Conservation (phyloP, 1,140 invertebrate genomes). For the Solenopsis fugax region DNA sequence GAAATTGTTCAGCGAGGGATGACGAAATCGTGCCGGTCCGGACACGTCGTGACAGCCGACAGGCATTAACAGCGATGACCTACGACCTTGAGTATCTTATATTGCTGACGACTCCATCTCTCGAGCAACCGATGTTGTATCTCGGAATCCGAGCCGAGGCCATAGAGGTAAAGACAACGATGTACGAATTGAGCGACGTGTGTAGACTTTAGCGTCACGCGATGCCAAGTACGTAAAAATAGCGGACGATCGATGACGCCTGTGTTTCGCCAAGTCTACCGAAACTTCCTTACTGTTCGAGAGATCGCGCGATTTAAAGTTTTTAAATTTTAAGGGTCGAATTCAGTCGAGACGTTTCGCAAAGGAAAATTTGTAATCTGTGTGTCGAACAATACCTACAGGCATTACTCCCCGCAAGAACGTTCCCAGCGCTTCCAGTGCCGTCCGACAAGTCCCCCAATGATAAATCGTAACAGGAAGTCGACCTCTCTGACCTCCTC, state of each 20-base stretch:
- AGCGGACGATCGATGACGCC: background rate
- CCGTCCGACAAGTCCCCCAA: slow-evolving; percentile 35
- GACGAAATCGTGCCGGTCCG: slow-evolving; percentile 70
- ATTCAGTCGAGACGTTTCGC: background rate
- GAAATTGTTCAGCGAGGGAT: slow-evolving; percentile 62
- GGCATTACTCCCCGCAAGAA: background rate
- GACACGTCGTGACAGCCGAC: slow-evolving; percentile 69
- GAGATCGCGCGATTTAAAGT: background rate
- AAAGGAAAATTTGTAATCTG: background rate
- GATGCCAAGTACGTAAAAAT: background rate
- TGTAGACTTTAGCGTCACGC: background rate
- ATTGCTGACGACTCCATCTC: slow-evolving; percentile 54
- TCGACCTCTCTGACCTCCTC: slow-evolving; percentile 47
- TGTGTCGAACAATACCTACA: background rate
- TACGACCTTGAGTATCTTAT: slow-evolving; percentile 55
- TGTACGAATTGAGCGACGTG: too few species aligned
- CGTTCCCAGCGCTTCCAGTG: background rate
- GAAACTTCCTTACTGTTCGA: too few species aligned
- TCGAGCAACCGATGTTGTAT: slow-evolving; percentile 21
- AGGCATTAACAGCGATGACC: slow-evolving; percentile 67
- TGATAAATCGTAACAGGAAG: slow-evolving; percentile 60
- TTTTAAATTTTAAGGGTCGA: background rate
- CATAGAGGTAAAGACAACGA: slow-evolving; percentile 9
- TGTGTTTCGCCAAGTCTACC: background rate
- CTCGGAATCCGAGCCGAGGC: slow-evolving; percentile 25